phyloP scores from a whole-genome alignment of 2,888 invertebrate genomes.

The Drosophila anomalipes region DNA sequence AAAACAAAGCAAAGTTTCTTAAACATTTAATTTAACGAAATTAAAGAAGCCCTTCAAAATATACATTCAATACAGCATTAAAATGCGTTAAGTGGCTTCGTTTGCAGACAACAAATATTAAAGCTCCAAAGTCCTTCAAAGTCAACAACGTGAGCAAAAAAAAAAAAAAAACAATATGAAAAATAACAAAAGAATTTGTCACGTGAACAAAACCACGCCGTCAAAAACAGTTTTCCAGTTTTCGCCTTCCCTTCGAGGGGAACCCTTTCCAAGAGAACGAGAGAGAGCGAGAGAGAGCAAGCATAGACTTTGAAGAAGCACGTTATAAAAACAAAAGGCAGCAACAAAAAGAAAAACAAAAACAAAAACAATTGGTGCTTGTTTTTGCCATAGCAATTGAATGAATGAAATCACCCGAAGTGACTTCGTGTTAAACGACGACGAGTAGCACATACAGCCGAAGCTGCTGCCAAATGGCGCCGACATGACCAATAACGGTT shows the following conservation, averaged over 20 bases:
- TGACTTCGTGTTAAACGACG: conserved; percentile 12
- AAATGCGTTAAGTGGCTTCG: conserved; percentile 31
- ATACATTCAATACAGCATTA: conserved; percentile 7
- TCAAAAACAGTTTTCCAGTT: conserved; percentile 51
- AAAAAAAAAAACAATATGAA: conserved; percentile 21
- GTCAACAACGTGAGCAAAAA: conserved; percentile 24
- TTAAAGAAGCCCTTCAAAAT: conserved; percentile 15
- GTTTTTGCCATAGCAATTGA: conserved; percentile 56
- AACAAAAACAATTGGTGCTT: conserved; percentile 33
- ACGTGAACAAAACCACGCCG: conserved; percentile 58
- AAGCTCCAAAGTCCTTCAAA: conserved; percentile 39
- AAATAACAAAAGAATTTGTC: conserved; percentile 55
- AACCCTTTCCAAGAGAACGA: background rate
- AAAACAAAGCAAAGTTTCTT: background rate
- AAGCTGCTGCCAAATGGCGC: conserved; percentile 67
- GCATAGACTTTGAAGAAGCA: conserved; percentile 55
- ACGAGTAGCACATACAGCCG: conserved; percentile 28
- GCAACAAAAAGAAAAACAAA: conserved; percentile 59
- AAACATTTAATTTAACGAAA: background rate
- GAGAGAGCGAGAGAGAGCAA: conserved; percentile 14
- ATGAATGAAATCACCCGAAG: conserved; percentile 69
- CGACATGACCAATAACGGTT: conserved; percentile 40
- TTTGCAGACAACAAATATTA: conserved; percentile 27
- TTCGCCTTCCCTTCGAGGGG: conserved; percentile 16
- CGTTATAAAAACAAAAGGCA: conserved; percentile 76